Base-by-base conservation (phyloP, 2,888 invertebrate species). In the Phengaris arion region DNA sequence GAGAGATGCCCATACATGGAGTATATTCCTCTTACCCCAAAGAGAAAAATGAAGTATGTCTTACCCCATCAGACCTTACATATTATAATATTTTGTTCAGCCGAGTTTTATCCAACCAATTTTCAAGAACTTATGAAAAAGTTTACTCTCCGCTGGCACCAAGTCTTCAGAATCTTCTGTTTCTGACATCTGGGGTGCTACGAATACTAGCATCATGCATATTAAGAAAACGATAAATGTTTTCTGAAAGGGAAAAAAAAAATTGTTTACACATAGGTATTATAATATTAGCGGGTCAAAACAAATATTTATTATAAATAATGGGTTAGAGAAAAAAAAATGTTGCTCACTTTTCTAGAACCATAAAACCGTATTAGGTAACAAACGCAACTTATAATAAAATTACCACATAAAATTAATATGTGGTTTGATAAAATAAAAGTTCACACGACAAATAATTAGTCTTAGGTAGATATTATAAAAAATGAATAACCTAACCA, bases 201-300 rank as follows among this genome's bases (percentile, higher is more conserved):
- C 5, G 7, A 48, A 46, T 15, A 48, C 69, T 9, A 69, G 48
- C 15, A 69, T 15, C 48, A 69, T 15, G 48, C 69, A 69, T 69
- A 69, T 48, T 15, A 69, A 48, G 48, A 69, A 48, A 6, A 69
- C 48, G 46, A 48, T n/a, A 48, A 48, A 9, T 10, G n/a, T 10
- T 69, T 15, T n/a, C 69, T 69, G 69, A 9, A 69, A 69, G 12
- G 9, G 1, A 69, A n/a, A 6, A n/a, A 48, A 69, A 69, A 59
- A n/a, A 15, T 13, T n/a, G n/a, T n/a, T n/a, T n/a, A n/a, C n/a
- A 2, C 15, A 2, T 59, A 59, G n/a, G 15, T 15, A 15, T 59
- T 12, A 10, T 2, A 3, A 52, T 52, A 52, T 12, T 10, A 52
- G 12, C 12, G 12, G 9, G 9, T n/a, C n/a, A n/a, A 52, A 10